Evolutionary conservation across 2,113 vertebrate genomes (phyloP).

Genomic region (Regulus satrapa): DNA sequence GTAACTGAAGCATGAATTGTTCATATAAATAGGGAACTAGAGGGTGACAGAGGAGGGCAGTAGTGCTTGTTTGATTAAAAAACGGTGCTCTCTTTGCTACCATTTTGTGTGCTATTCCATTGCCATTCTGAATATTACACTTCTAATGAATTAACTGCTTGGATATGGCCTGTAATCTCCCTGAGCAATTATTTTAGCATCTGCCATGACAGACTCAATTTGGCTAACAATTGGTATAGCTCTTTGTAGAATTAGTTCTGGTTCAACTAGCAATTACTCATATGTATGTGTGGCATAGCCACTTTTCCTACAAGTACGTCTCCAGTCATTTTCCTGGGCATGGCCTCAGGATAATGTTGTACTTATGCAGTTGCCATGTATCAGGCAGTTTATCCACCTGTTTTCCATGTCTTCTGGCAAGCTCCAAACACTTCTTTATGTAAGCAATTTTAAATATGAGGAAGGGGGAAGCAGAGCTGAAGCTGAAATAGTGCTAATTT

Average conservation of each 20-base stretch:
- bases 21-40: neutral
- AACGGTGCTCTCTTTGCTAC: neutral
- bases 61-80: neutral
- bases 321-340: neutral
- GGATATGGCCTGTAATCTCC: constrained; percentile 27
- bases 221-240: constrained; percentile 30
- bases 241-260: constrained; percentile 50
- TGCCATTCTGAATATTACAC: neutral
- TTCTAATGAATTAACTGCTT: constrained; percentile 42
- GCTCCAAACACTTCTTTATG: neutral
- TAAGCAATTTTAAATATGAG: neutral
- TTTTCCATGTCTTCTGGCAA: neutral
- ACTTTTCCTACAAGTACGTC: neutral
- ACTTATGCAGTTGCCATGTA: neutral
- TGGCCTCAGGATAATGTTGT: neutral
- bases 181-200: constrained; percentile 57
- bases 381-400: neutral
- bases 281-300: neutral
- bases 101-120: neutral
- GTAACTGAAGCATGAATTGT: neutral
- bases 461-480: neutral
- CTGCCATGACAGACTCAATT: constrained; percentile 37
- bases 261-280: constrained; percentile 40
- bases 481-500: neutral
- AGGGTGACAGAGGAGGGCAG: neutral